Conservation (phyloP, 1,140 invertebrate genomes). For the Scaptomyza montana region DNA sequence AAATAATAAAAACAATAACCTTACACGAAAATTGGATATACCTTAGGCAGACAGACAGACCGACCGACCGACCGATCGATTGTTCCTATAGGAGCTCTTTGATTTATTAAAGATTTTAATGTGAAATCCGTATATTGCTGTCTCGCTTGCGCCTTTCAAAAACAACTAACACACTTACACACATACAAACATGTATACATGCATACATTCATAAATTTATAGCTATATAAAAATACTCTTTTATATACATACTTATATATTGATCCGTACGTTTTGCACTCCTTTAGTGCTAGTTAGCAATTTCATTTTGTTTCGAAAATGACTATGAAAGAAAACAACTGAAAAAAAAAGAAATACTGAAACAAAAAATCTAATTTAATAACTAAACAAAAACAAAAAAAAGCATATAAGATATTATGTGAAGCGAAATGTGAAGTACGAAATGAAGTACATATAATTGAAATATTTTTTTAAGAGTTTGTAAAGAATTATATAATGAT, state of each 20-base stretch:
- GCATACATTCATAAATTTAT: constrained; percentile 8
- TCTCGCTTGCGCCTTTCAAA: constrained; percentile 35
- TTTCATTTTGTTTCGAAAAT: constrained; percentile 78
- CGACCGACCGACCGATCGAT: too few relatives aligned
- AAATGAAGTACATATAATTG: constrained; percentile 59
- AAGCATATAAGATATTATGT: constrained; percentile 34
- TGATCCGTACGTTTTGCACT: constrained; percentile 52
- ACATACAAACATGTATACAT: constrained; percentile 14
- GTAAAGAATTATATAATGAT: constrained; percentile 38
- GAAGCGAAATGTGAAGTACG: constrained; percentile 68
- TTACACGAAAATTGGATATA: too few relatives aligned
- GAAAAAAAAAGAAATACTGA: constrained; percentile 4
- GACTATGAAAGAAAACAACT: constrained; percentile 58
- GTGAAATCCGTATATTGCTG: constrained; percentile 18
- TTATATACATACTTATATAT: constrained; percentile 9
- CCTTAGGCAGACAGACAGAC: too few relatives aligned
- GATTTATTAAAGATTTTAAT: neutral
- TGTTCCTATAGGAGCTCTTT: too few relatives aligned
- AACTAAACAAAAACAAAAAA: constrained; percentile 25
- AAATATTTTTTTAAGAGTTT: constrained; percentile 38
- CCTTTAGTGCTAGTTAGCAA: constrained; percentile 54
- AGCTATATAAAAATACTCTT: constrained; percentile 10
- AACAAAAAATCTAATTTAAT: constrained; percentile 16
- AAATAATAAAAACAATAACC: neutral
- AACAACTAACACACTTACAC: neutral